Conservation (phyloP, 2,797 vertebrate species). For the Labeo calbasu region DNA sequence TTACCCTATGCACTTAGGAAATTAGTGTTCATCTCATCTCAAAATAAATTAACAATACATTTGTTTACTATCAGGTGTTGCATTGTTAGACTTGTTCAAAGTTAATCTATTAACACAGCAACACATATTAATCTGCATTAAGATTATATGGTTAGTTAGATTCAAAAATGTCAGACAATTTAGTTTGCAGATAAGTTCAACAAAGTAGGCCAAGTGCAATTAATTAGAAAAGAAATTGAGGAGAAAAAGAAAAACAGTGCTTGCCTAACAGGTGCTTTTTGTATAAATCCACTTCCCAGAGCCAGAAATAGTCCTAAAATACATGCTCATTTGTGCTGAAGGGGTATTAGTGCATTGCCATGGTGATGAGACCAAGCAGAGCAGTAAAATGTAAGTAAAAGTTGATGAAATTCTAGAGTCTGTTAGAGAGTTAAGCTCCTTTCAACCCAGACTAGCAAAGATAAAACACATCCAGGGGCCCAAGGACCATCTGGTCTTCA, state of each 20-base stretch:
- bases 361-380: constrained; percentile 58
- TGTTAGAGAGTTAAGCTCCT: constrained; percentile 55
- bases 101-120: neutral
- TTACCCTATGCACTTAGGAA: neutral
- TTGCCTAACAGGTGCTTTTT: neutral
- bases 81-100: neutral
- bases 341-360: constrained; percentile 46
- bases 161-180: too few species aligned
- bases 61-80: neutral
- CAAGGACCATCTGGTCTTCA: constrained; percentile 63
- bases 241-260: neutral
- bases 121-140: neutral
- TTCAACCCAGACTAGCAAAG: constrained; percentile 70
- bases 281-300: neutral
- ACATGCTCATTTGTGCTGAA: neutral
- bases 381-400: constrained; percentile 68
- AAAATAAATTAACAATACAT: neutral
- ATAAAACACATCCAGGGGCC: constrained; percentile 56
- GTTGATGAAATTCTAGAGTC: constrained; percentile 69
- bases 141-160: neutral
- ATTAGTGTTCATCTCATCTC: neutral
- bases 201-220: neutral
- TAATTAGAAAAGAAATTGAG: neutral
- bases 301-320: neutral
- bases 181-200: neutral